Evolutionary conservation across 1,140 invertebrate species (phyloP), one percentile per base, ranked within the genome.

Genomic region (Drosophila lacertosa): DNA sequence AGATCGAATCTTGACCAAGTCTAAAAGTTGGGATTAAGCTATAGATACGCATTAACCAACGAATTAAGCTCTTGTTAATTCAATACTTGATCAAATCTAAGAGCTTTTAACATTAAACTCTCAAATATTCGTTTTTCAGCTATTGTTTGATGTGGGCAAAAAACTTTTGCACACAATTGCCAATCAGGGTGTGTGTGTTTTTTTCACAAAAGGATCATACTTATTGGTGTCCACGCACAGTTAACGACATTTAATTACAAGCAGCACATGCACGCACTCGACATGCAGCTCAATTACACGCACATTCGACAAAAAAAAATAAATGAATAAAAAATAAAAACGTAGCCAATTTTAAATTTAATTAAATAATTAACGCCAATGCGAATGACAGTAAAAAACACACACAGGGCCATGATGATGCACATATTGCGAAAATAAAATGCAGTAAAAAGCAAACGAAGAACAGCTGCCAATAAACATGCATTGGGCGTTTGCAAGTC

Each of bases 361-460:
- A 76, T 76, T 76, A 76, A 76, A 59, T 58, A 76, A 76, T 76
- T 76, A 76, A 68, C 64, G 53, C 53, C 74, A 37, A 33, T 39
- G 39, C 62, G 22, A 65, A 60, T 20, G 51, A 55, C 35, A 39
- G 33, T 39, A 4, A 40, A 53, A 64, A 55, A 20, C 11, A n/a
- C 10, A 29, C 20, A 53, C 22, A 33, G n/a, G 13, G 9, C 5
- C n/a, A 26, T 33, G 24, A 39, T 26, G 4, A 35, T 1, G 4
- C 18, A n/a, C n/a, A 42, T 29, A 20, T 29, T 37, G 29, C 13
- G 10, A 51, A 50, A 53, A 26, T 9, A 24, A 50, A 59, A 39
- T 54, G 13, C 33, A 39, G 37, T 48, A 3, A 40, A 45, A 47
- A 60, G 29, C 32, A 22, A 24, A 4, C 3, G 33, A 33, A 22